Evolutionary conservation across 2,797 vertebrate species (phyloP), one percentile per base, ranked within the genome.

Genomic region (Aplochiton taeniatus): DNA sequence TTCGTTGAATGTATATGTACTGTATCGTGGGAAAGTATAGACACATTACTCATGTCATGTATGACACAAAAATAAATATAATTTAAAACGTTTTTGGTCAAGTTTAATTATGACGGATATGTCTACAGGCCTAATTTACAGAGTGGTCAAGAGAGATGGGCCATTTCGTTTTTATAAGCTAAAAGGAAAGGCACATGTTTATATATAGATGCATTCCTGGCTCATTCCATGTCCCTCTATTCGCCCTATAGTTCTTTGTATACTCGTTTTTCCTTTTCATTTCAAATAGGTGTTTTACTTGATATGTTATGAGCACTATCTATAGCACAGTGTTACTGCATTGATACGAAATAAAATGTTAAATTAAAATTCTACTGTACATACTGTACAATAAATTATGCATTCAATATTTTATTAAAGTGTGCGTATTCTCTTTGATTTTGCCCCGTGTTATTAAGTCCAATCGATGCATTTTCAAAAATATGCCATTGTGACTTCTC

Each of bases 321-420:
- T 78, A 61, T 74, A 70, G 76, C 83, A 77, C 31, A 31, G 31
- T 31, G 31, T 31, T 31, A 31, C 31, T 31, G 78, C 82, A 72
- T 68, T 85, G 77, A 84, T 85, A 65, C 59, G 19, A 73, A 78
- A 84, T 80, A 70, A 79, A 81, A 79, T 73, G 81, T 88, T 86
- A 89, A 82, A 89, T 88, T 85, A 86, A 77, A 82, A 81, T 76
- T 73, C 57, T 78, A 86, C 85, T 90, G 90, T 91, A 90, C 85
- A 89, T 89, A 80, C 83, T 90, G 86, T 91, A 87, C 81, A 81
- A 87, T 91, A 83, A 85, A 90, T 89, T 88, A 90, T 91, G 87
- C 82, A 91, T 88, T 87, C 76, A 81, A 88, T 88, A 88, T 90
- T 92, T 89, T 86, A 93, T 92, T 93, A 90, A 92, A 92, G 86